Base-by-base conservation (phyloP, 2,888 invertebrate species). In the Drosophila testacea region DNA sequence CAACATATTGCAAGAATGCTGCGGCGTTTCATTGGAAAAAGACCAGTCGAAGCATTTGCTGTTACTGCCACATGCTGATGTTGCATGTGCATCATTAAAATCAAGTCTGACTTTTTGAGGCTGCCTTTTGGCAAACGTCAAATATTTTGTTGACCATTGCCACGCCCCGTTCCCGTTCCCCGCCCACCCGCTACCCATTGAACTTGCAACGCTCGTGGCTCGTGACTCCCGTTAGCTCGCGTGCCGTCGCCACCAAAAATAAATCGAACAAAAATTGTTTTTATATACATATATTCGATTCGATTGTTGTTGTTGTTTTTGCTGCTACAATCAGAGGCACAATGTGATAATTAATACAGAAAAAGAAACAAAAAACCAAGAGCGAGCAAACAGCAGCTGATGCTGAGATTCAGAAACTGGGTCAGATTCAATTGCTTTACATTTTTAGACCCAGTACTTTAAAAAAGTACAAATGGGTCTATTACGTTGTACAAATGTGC, bases 1-100 rank as follows among this genome's bases (percentile, higher is more conserved):
- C 76, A 82, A 75, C 79, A 69, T 69, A 72, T 82, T 75, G 76
- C 76, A 81, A 69, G 84, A 81, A 81, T 81, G 67, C 79, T 67
- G 67, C 82, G 81, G 73, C 69, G 67, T 88, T 84, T 89, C 83
- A 67, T 65, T 68, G 89, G 88, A 88, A 84, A 75, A 75, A 70
- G 82, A 81, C 75, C 78, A 77, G 51, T 52, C 42, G 13, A 51
- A 39, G 46, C 57, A 64, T 42, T 16, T 59, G 61, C 67, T 44
- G 51, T 56, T 59, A 69, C 62, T 66, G 79, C 34, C 22, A 22
- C 22, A 22, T 57, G 75, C 70, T 48, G 56, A 63, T 64, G 79
- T 70, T 77, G 80, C 80, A 61, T 70, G 80, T 46, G 89, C 88
- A 89, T 84, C 88, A 89, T 84, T 84, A 84, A 84, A 84, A 76